Conservation (phyloP, 2,888 invertebrate genomes). For the Nineta flava region DNA sequence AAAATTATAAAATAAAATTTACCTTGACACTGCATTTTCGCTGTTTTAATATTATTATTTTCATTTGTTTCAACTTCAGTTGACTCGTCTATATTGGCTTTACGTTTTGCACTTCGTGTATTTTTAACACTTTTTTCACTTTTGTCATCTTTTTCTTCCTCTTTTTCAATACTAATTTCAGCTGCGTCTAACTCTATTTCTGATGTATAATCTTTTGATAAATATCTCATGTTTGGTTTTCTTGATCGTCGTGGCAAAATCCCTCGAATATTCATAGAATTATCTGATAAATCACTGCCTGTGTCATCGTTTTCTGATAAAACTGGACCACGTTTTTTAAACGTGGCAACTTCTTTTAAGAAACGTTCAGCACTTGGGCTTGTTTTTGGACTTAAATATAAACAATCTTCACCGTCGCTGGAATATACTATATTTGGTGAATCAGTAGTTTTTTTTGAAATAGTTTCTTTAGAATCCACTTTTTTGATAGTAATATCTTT, state of each 20-base stretch:
- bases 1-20: no score
- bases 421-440: slow-evolving; percentile 4
- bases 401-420: slow-evolving; percentile 12
- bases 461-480: not conserved
- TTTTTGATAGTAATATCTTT: not conserved
- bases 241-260: slow-evolving; percentile 5
- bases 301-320: not conserved
- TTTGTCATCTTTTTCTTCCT: slow-evolving; percentile 2
- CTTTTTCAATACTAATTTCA: not conserved
- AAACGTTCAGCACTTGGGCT: slow-evolving; percentile 10
- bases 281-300: not conserved
- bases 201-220: not conserved
- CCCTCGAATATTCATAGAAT: not conserved
- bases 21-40: not conserved
- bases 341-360: slow-evolving; percentile 8
- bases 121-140: not conserved
- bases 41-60: not conserved
- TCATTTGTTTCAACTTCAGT: not conserved
- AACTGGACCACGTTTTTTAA: slow-evolving; percentile 3
- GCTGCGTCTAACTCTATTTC: not conserved
- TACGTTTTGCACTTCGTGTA: slow-evolving; percentile 2
- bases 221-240: slow-evolving; percentile 10
- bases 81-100: slow-evolving; percentile 3
- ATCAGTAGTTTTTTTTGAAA: not conserved
- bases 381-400: slow-evolving; percentile 10